Conservation (phyloP, 2,113 vertebrate species). For the Rhabdornis inornatus region DNA sequence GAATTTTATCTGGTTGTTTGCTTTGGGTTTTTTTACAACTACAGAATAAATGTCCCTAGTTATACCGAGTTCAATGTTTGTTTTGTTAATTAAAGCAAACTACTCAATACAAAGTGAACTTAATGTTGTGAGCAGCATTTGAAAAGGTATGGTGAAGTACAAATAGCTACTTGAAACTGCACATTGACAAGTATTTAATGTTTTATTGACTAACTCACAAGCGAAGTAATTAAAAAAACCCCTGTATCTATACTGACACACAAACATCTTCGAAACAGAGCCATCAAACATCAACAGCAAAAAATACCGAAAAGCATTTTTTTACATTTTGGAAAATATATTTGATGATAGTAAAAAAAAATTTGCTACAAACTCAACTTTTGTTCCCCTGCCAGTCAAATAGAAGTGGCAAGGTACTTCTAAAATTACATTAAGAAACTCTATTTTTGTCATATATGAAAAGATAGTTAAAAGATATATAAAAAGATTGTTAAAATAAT, state of each 20-base stretch:
- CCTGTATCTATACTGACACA: neutral
- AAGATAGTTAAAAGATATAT: too few relatives aligned
- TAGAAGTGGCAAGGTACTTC: neutral
- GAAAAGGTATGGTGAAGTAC: neutral
- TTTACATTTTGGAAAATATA: neutral
- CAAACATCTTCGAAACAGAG: neutral
- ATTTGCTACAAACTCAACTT: neutral
- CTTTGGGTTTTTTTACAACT: neutral
- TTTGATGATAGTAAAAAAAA: neutral
- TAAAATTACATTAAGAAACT: neutral
- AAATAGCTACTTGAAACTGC: neutral
- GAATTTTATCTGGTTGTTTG: neutral
- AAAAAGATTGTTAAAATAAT: too few relatives aligned
- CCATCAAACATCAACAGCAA: neutral
- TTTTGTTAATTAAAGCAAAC: neutral
- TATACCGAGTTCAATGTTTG: neutral
- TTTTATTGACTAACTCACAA: neutral
- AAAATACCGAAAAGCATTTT: neutral
- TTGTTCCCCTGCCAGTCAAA: neutral
- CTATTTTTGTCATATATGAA: neutral
- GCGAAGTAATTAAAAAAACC: neutral
- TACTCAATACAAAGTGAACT: neutral
- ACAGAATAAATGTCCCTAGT: neutral
- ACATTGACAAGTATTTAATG: neutral
- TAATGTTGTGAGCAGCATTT: neutral